Evolutionary conservation across 1,140 invertebrate genomes (phyloP), one percentile per base, ranked within the genome.

Genomic region (Eufriesea mexicana): DNA sequence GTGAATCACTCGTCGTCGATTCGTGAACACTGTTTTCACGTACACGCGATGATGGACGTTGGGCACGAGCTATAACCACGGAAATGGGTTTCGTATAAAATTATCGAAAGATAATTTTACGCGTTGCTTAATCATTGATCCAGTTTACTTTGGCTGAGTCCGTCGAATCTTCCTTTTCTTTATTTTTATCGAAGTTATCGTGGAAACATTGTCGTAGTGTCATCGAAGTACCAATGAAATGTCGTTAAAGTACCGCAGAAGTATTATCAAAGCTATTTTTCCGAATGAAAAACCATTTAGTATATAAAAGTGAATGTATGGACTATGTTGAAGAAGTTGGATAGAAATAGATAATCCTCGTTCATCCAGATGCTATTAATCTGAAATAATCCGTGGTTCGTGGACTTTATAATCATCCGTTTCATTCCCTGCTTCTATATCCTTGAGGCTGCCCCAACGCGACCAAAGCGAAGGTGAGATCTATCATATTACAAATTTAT

Each of bases 401-500:
- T 10, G 8, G 42, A 23, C 42, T 35, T 49, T 76, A 23, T 81
- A 42, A 75, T 81, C 23, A 62, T 64, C 55, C 35, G 28, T 42
- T 66, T 47, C 61, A 2, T 54, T 49, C 23, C n/a, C 70, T 64
- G 12, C 9, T 47, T 23, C 6, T 23, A 18, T 45, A 73, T 73
- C 7, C 51, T 28, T 23, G 18, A 16, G 25, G 8, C 12, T 7
- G 18, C 18, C 1, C 35, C 16, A 20, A 20, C 25, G 10, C 47
- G 55, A 8, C 16, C 12, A 12, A 71, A 71, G 20, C 42, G 20
- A 66, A 42, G 20, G 18, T 42, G 9, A 49, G 16, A 75, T 55
- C 61, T 67, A 54, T 82, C 72, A 20, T 6, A 35, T 57, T 57
- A 12, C 25, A 82, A 76, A 75, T 82, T 82, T 82, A 76, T 76